phyloP scores from a whole-genome alignment of 2,888 invertebrate genomes.

The Uropetala carovei region DNA sequence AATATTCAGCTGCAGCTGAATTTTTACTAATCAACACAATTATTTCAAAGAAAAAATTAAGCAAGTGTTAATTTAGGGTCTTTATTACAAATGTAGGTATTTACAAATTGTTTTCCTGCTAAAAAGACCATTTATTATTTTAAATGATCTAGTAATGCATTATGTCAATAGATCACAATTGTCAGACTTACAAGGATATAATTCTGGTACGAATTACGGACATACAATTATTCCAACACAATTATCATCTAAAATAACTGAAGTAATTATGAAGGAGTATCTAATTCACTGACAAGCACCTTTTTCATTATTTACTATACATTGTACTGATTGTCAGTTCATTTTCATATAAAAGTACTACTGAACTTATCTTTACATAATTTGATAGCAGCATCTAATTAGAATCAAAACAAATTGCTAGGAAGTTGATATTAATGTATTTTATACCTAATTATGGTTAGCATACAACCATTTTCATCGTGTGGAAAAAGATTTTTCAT shows the following conservation, averaged over 20 bases:
- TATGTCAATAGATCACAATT: slow-evolving; percentile 47
- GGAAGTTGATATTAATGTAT: too few relatives aligned
- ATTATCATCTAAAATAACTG: background rate
- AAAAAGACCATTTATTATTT: background rate
- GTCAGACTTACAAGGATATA: slow-evolving; percentile 39
- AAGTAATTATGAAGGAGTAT: background rate
- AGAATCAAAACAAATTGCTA: too few relatives aligned
- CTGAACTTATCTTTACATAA: background rate
- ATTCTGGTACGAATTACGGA: background rate
- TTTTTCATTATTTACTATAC: background rate
- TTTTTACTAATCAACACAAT: background rate
- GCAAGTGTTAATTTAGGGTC: background rate
- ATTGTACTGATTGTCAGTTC: background rate
- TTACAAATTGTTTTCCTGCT: slow-evolving; percentile 37
- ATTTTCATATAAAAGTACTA: background rate
- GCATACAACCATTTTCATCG: background rate
- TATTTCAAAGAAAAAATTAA: slow-evolving; percentile 19
- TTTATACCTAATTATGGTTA: too few relatives aligned
- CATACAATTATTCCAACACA: background rate
- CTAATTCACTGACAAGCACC: background rate
- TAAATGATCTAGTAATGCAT: background rate
- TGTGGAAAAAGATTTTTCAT: background rate
- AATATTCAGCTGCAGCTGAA: too few relatives aligned
- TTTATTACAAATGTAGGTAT: slow-evolving; percentile 52
- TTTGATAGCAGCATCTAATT: too few relatives aligned